Evolutionary conservation across 2,888 invertebrate species (phyloP).

Genomic region (Choristoneura rosaceana): DNA sequence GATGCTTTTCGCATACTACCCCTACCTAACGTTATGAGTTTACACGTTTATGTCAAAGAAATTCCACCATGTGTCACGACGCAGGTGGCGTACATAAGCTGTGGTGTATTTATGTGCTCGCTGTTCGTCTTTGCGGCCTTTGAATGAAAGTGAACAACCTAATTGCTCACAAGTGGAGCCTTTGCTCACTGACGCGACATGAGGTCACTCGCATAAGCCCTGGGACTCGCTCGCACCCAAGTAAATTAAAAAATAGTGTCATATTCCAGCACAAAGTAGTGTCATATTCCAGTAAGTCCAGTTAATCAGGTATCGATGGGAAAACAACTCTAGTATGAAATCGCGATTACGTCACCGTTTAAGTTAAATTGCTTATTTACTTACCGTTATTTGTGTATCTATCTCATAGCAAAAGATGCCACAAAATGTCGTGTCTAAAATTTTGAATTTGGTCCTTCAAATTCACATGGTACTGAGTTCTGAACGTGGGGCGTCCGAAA

Average conservation of each 20-base stretch:
- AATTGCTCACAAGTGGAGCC: constrained; percentile 71
- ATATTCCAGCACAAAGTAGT: not conserved
- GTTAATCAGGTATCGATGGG: not conserved
- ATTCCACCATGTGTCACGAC: constrained; percentile 36
- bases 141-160: constrained; percentile 63
- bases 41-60: constrained; percentile 22
- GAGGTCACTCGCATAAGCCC: constrained; percentile 56
- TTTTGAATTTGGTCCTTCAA: not conserved
- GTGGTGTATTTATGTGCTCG: constrained; percentile 20
- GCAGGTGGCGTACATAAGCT: constrained; percentile 54
- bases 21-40: constrained; percentile 7
- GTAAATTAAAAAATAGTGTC: not conserved
- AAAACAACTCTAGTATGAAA: not conserved
- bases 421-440: not conserved
- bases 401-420: not conserved
- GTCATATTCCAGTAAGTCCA: not conserved
- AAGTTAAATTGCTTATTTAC: not conserved
- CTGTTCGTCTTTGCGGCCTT: constrained; percentile 55
- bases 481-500: constrained; percentile 18
- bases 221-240: constrained; percentile 34
- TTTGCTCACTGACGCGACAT: constrained; percentile 65
- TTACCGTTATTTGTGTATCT: not conserved
- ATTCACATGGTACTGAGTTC: constrained; percentile 25
- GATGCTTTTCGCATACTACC: not conserved
- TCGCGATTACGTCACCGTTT: not conserved